Conservation (phyloP, 2,797 vertebrate genomes). For the Spheniscus humboldti region DNA sequence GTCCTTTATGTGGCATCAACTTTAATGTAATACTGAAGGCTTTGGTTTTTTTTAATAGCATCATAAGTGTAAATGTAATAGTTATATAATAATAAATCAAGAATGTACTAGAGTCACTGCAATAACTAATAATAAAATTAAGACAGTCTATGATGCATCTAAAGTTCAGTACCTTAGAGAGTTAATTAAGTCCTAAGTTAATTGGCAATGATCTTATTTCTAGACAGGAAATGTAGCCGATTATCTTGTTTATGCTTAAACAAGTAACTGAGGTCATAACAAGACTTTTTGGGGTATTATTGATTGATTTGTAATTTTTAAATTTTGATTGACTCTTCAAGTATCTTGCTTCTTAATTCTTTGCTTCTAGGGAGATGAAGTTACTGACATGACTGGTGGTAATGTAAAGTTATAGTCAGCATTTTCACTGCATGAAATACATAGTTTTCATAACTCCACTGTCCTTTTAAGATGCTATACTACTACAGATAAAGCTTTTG, state of each 20-base stretch:
- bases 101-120: conserved; percentile 16
- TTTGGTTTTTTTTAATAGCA: conserved; percentile 36
- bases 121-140: conserved; percentile 69
- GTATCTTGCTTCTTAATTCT: conserved; percentile 35
- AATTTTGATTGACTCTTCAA: conserved; percentile 70
- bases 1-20: conserved; percentile 31
- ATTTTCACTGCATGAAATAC: background rate
- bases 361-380: background rate
- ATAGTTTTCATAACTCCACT: background rate
- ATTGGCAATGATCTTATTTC: conserved; percentile 74
- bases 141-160: conserved; percentile 49
- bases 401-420: background rate
- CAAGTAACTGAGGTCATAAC: conserved; percentile 66
- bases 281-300: conserved; percentile 65
- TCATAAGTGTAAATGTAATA: conserved; percentile 49
- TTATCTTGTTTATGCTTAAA: conserved; percentile 71
- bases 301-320: conserved; percentile 65
- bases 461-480: background rate
- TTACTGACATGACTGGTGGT: background rate
- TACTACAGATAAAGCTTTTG: background rate
- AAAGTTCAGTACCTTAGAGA: conserved; percentile 76
- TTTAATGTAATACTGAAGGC: conserved; percentile 58
- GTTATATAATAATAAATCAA: conserved; percentile 66
- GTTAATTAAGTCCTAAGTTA: conserved; percentile 76
- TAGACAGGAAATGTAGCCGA: conserved; percentile 66